Percentiles rank a stretch among this genome's conserved stretches.
phyloP scores from a whole-genome alignment of 2,797 vertebrate genomes.

The Siniperca scherzeri region DNA sequence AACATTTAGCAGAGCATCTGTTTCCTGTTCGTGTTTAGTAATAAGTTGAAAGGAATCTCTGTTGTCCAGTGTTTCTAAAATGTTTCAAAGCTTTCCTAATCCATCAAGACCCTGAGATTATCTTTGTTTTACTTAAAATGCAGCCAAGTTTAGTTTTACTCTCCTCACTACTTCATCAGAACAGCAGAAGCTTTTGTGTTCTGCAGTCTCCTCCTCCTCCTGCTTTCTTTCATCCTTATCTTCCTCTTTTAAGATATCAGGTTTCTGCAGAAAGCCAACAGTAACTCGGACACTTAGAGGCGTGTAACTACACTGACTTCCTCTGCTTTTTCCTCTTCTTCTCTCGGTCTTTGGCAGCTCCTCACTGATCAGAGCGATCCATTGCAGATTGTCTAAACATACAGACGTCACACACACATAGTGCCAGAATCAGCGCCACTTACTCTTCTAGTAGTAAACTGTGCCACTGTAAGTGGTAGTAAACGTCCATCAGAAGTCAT shows the following conservation, averaged over 20 bases:
- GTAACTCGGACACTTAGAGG: background rate
- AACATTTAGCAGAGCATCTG: background rate
- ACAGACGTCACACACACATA: too few relatives aligned
- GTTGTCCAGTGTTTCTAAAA: background rate
- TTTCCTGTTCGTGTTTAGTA: background rate
- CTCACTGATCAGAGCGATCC: background rate
- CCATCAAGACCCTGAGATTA: background rate
- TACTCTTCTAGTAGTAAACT: background rate
- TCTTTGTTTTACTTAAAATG: slow-evolving; percentile 1
- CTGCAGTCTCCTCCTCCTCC: background rate
- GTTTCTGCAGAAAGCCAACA: slow-evolving; percentile 7
- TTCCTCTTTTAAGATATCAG: background rate
- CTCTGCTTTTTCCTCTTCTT: background rate
- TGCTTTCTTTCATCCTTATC: background rate
- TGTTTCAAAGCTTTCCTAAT: background rate
- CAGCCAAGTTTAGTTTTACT: slow-evolving; percentile 6
- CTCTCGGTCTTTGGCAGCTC: background rate
- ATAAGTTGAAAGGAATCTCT: background rate
- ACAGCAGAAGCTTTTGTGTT: background rate
- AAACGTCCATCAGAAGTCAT: background rate
- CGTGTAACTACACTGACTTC: background rate
- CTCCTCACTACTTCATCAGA: background rate
- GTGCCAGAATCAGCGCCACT: background rate
- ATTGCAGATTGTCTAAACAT: background rate
- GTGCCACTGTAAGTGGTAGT: too few relatives aligned